A percentile compares a stretch with the other conserved stretches of the same genome.
These are phyloP conservation scores for Lycorma delicatula DNA, from an alignment of 1,140 invertebrate species.

Conservation along the genomic window DNA sequence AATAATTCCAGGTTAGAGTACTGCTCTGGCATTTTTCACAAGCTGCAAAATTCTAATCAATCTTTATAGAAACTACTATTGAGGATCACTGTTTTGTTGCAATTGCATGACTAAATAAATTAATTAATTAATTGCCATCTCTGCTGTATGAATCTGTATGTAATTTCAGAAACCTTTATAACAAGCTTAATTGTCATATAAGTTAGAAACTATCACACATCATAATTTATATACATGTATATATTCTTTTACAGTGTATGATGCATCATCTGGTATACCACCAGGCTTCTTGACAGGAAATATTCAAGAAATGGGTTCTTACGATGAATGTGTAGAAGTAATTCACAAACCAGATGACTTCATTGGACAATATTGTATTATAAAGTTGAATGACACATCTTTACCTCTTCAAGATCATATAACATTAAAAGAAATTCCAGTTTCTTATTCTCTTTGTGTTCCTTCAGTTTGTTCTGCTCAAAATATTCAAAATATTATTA, in stretches of 20 bases:
- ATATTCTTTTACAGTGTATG: constrained; percentile 11
- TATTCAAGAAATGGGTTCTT: not conserved
- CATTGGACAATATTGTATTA: not conserved
- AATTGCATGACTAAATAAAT: no score
- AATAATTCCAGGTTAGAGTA: no score
- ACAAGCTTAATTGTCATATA: no score
- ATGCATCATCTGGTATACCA: constrained; percentile 2
- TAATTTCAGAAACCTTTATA: no score
- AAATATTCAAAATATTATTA: not conserved
- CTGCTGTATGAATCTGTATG: no score
- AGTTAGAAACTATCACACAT: no score
- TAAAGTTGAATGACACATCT: not conserved
- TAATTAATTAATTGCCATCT: no score
- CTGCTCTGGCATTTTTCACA: no score
- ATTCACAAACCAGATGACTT: not conserved
- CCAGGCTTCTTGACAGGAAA: constrained; percentile 2
- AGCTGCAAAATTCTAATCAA: no score
- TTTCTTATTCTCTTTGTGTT: not conserved
- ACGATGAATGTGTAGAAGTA: not conserved
- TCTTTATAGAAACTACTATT: no score
- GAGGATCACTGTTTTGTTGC: no score
- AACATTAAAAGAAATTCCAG: not conserved
- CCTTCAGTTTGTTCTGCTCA: not conserved
- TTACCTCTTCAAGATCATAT: not conserved
- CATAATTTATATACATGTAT: no score